These are phyloP conservation scores for zebrafish (Danio rerio) DNA, from an alignment of 2,113 vertebrate species.

Conservation along the genomic window GRCz12tu NC_133187.1:40101501-40102000, in stretches of 20 bases:
- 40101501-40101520: slow-evolving; percentile 2
- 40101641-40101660: background rate
- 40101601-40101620: too few relatives aligned
- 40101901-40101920: too few relatives aligned
- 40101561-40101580: background rate
- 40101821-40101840: too few relatives aligned
- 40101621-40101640: background rate
- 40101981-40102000: too few relatives aligned
- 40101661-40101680: background rate
- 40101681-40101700: background rate
- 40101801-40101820: too few relatives aligned
- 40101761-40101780: background rate
- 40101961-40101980: too few relatives aligned
- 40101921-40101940: too few relatives aligned
- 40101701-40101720: background rate
- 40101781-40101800: background rate
- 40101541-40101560: background rate
- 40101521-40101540: background rate
- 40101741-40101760: background rate
- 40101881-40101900: too few relatives aligned
- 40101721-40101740: background rate
- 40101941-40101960: too few relatives aligned
- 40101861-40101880: too few relatives aligned
- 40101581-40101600: slow-evolving; percentile 6
- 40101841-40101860: too few relatives aligned